phyloP scores from a whole-genome alignment of 2,797 vertebrate genomes.

The Micrastur ruficollis region DNA sequence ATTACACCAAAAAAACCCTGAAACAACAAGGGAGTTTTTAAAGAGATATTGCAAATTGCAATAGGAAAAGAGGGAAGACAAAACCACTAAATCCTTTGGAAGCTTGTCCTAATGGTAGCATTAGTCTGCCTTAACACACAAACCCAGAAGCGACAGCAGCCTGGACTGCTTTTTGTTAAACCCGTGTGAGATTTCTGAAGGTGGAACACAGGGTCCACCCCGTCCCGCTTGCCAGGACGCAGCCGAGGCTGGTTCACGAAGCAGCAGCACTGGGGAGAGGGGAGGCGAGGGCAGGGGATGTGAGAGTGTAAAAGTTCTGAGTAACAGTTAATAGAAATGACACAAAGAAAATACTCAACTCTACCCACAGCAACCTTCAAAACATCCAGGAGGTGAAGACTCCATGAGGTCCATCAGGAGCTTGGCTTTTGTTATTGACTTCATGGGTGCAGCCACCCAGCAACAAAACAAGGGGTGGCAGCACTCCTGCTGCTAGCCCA shows the following conservation, averaged over 20 bases:
- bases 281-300: background rate
- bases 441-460: background rate
- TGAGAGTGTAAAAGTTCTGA: rapidly evolving
- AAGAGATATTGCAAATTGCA: background rate
- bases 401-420: background rate
- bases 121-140: background rate
- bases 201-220: background rate
- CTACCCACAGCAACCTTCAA: background rate
- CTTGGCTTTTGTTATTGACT: background rate
- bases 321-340: background rate
- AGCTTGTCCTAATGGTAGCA: background rate
- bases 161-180: background rate
- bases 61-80: background rate
- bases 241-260: background rate
- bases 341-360: background rate
- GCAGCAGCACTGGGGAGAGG: background rate
- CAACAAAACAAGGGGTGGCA: background rate
- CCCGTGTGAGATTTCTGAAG: background rate
- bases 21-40: background rate
- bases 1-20: background rate
- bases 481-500: background rate
- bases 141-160: background rate
- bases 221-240: rapidly evolving
- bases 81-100: background rate
- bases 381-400: background rate